phyloP scores from a whole-genome alignment of 1,140 invertebrate species.

The Zelostemma sp. region DNA sequence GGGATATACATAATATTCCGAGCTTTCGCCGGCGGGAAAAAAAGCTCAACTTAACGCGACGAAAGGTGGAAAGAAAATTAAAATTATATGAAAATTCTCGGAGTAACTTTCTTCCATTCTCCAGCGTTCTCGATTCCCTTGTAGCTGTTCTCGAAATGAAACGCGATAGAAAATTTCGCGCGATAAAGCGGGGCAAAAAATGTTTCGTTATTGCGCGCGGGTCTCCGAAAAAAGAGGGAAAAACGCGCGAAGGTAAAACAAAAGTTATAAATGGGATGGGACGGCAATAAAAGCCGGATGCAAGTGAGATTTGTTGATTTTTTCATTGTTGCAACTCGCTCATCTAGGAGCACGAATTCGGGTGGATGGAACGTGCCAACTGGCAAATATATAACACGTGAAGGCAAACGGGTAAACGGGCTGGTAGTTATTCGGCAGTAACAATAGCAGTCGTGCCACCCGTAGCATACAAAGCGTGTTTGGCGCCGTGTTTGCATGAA shows the following conservation, averaged over 20 bases:
- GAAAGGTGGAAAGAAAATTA: conserved; percentile 14
- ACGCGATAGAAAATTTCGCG: no score
- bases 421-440: conserved; percentile 61
- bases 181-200: no score
- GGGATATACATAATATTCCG: conserved; percentile 48
- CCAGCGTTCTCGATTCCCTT: no score
- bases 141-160: no score
- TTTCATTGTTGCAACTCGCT: conserved; percentile 44
- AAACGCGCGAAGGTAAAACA: conserved; percentile 6
- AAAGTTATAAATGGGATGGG: neutral
- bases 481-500: conserved; percentile 64
- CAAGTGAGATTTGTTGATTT: conserved; percentile 42
- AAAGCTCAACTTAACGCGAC: conserved; percentile 7
- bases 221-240: conserved; percentile 6
- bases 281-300: conserved; percentile 45
- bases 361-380: conserved; percentile 56
- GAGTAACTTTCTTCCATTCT: no score
- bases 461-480: conserved; percentile 58
- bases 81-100: no score
- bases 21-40: conserved; percentile 29
- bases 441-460: conserved; percentile 66
- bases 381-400: conserved; percentile 55
- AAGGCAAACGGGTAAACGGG: conserved; percentile 38
- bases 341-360: conserved; percentile 48
- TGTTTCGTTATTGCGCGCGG: no score